A percentile compares a stretch with the other conserved stretches of the same genome.
Evolutionary conservation across 1,140 invertebrate species (phyloP).

Genomic region (Drosophila seguyi): DNA sequence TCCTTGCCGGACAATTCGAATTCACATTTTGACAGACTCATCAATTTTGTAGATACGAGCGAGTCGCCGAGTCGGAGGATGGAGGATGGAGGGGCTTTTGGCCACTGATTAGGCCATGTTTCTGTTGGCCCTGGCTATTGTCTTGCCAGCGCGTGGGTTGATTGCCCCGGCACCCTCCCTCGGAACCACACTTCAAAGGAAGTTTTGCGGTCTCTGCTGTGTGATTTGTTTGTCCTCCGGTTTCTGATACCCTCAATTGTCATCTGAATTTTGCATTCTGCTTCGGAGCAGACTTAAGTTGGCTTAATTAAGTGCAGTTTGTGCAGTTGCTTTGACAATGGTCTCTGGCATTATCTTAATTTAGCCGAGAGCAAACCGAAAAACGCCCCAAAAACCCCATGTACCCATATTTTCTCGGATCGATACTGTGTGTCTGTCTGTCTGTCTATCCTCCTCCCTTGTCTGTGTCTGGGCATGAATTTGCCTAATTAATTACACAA

Average conservation of each 20-base stretch:
- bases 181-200: constrained; percentile 53
- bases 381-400: constrained; percentile 4
- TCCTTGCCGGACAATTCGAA: constrained; percentile 57
- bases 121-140: constrained; percentile 48
- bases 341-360: constrained; percentile 62
- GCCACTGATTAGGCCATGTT: constrained; percentile 62
- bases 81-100: constrained; percentile 8
- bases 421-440: constrained; percentile 32
- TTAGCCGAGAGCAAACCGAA: constrained; percentile 14
- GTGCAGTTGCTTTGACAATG: constrained; percentile 73
- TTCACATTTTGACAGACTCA: constrained; percentile 85
- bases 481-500: constrained; percentile 81
- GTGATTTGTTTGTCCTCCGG: constrained; percentile 73
- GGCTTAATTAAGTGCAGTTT: constrained; percentile 79
- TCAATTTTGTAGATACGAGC: constrained; percentile 83
- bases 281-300: constrained; percentile 53
- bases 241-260: constrained; percentile 67
- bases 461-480: constrained; percentile 59
- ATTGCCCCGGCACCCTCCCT: constrained; percentile 3
- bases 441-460: constrained; percentile 2
- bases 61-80: not conserved
- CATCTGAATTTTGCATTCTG: constrained; percentile 44
- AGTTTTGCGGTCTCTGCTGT: constrained; percentile 74
- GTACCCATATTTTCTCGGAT: constrained; percentile 14
- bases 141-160: constrained; percentile 38